A percentile compares a stretch with the other conserved stretches of the same genome.
Evolutionary conservation across 2,888 invertebrate species (phyloP).

Genomic region (Rhamnusium bicolor): DNA sequence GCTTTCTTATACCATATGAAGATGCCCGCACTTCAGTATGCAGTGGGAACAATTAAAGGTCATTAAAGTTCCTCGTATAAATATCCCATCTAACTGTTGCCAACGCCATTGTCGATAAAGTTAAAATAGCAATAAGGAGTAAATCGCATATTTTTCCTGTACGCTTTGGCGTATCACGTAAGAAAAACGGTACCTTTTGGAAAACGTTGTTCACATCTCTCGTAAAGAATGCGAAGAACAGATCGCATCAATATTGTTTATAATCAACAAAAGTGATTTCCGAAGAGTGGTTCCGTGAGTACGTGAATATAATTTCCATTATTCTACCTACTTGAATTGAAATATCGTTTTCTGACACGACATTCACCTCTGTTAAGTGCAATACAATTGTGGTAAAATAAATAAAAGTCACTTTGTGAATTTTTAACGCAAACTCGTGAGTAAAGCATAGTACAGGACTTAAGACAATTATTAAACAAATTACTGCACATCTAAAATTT

Average conservation of each 20-base stretch:
- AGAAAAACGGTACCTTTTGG: not conserved
- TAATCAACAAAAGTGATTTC: conserved; percentile 24
- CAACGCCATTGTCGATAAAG: conserved; percentile 28
- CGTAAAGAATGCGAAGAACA: not conserved
- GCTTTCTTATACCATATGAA: not conserved
- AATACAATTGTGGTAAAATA: not conserved
- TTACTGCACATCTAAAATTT: too few relatives aligned
- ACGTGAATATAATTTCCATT: conserved; percentile 22
- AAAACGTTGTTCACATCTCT: not conserved
- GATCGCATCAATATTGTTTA: conserved; percentile 36
- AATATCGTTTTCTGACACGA: not conserved
- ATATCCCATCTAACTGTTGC: conserved; percentile 42
- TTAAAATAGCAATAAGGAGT: conserved; percentile 29
- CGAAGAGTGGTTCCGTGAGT: conserved; percentile 29
- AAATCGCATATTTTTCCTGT: conserved; percentile 27
- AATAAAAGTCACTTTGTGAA: not conserved
- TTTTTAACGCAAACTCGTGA: too few relatives aligned
- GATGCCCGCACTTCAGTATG: not conserved
- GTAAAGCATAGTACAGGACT: too few relatives aligned
- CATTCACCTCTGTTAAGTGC: not conserved
- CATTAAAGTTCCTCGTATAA: conserved; percentile 39
- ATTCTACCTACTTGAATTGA: conserved; percentile 1
- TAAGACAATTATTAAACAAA: too few relatives aligned
- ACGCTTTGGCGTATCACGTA: not conserved
- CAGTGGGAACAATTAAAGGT: conserved; percentile 42